Evolutionary conservation across 2,113 vertebrate genomes (phyloP).

Genomic region (Lonchura striata): DNA sequence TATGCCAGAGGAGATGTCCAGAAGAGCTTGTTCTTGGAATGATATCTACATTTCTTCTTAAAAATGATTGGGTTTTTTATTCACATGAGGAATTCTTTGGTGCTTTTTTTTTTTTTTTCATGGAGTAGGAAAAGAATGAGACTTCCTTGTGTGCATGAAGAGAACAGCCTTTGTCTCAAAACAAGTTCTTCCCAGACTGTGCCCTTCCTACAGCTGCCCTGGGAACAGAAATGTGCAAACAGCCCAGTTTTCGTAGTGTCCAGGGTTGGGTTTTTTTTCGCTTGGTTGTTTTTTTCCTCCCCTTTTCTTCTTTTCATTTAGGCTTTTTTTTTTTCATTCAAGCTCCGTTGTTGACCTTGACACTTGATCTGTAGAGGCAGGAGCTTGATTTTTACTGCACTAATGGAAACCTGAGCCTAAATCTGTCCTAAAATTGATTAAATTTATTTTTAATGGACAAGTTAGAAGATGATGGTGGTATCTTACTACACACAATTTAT

Average conservation of each 20-base stretch:
- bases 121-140: neutral
- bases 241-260: neutral
- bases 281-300: accelerated
- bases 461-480: neutral
- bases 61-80: constrained; percentile 49
- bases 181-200: neutral
- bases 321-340: neutral
- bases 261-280: neutral
- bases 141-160: neutral
- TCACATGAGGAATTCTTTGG: neutral
- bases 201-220: neutral
- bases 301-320: neutral
- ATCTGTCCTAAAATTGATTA: neutral
- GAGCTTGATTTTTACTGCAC: neutral
- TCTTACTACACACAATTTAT: neutral
- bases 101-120: neutral
- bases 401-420: neutral
- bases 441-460: neutral
- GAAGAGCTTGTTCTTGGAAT: constrained; percentile 39
- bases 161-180: constrained; percentile 39
- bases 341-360: neutral
- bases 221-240: neutral
- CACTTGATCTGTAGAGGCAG: neutral
- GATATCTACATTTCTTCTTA: neutral
- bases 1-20: neutral